Conservation (phyloP, 2,888 invertebrate species). For the Rhabditoides inermis region DNA sequence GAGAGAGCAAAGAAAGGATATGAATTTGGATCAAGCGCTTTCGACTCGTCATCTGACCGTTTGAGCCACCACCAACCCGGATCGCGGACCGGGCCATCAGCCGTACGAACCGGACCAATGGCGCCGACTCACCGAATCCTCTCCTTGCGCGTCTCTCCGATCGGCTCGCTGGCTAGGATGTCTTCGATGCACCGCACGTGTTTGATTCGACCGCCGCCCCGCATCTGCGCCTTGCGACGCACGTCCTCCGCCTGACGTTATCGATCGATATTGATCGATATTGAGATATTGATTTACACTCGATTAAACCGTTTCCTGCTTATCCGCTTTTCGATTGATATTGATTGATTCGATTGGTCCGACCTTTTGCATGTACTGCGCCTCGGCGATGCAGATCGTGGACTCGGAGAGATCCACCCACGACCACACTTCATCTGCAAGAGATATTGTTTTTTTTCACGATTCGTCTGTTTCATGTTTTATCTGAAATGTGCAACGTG, state of each 20-base stretch:
- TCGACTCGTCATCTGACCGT: too few species aligned
- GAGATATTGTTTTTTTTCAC: too few species aligned
- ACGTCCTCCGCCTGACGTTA: slow-evolving; percentile 37
- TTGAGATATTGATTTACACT: background rate
- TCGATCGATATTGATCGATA: background rate
- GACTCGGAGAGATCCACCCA: slow-evolving; percentile 40
- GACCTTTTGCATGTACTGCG: slow-evolving; percentile 40
- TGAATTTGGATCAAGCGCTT: too few species aligned
- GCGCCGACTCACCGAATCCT: too few species aligned
- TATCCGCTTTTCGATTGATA: background rate
- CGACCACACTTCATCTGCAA: slow-evolving; percentile 48
- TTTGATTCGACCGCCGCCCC: slow-evolving; percentile 42
- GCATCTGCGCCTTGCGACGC: slow-evolving; percentile 41
- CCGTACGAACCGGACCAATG: too few species aligned
- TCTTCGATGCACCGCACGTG: slow-evolving; percentile 40
- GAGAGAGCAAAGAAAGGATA: too few species aligned
- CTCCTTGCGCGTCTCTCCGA: slow-evolving; percentile 19
- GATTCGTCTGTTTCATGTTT: too few species aligned
- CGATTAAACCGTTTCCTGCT: background rate
- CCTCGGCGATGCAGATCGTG: slow-evolving; percentile 40
- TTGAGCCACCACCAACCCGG: too few species aligned
- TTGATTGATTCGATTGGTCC: too few species aligned
- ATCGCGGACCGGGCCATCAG: too few species aligned
- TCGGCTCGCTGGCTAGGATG: slow-evolving; percentile 34
- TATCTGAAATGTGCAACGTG: too few species aligned